Evolutionary conservation across 2,113 vertebrate species (phyloP).

Genomic region (Peucedramus taeniatus): DNA sequence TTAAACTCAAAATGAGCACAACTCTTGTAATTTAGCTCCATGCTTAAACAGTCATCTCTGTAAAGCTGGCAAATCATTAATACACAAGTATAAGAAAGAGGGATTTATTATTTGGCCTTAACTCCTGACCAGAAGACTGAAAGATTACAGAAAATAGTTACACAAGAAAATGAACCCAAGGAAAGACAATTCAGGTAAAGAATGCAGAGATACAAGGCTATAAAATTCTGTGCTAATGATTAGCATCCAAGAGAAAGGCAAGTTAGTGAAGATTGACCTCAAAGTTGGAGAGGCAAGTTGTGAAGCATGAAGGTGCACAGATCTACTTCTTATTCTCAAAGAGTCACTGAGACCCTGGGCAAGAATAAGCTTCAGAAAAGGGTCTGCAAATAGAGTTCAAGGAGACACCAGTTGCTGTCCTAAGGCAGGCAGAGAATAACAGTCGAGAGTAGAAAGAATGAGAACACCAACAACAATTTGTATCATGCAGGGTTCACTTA

Average conservation of each 20-base stretch:
- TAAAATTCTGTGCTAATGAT: neutral
- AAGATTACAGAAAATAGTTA: neutral
- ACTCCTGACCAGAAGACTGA: neutral
- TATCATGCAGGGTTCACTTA: neutral
- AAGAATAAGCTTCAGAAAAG: neutral
- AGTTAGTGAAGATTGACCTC: neutral
- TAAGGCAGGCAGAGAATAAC: neutral
- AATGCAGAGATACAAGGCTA: neutral
- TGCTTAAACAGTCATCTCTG: neutral
- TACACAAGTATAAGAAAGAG: neutral
- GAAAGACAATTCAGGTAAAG: neutral
- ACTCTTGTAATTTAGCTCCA: neutral
- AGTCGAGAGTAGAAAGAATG: neutral
- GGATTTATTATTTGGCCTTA: neutral
- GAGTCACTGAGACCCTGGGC: neutral
- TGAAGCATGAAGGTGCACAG: neutral
- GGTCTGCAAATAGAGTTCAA: neutral
- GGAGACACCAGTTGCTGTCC: neutral
- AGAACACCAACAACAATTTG: neutral
- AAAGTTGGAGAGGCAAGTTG: neutral
- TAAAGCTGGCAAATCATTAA: neutral
- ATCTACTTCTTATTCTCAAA: neutral
- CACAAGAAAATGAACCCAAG: neutral
- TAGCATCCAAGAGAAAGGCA: neutral
- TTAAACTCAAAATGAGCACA: neutral